Percentiles rank a stretch among this genome's conserved stretches.
Conservation (phyloP, 2,113 vertebrate species). For the Lonchura striata region DNA sequence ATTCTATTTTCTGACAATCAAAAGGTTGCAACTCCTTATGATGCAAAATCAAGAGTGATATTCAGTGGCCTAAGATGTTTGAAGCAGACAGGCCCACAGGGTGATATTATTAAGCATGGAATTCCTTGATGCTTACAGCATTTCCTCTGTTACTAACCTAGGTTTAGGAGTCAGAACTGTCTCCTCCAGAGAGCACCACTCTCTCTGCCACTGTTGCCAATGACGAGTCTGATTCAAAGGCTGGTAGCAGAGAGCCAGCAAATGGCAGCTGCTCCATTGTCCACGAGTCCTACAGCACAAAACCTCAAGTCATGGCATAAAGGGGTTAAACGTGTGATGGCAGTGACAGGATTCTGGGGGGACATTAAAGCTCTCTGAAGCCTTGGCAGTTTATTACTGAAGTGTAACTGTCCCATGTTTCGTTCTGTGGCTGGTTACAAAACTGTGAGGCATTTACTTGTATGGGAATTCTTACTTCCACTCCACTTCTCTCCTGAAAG, state of each 20-base stretch:
- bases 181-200: not conserved
- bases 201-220: not conserved
- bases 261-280: slow-evolving; percentile 18
- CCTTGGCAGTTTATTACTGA: not conserved
- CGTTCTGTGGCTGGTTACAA: not conserved
- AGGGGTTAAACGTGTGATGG: slow-evolving; percentile 6
- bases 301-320: not conserved
- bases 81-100: not conserved
- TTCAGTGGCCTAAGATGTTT: not conserved
- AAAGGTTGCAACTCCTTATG: not conserved
- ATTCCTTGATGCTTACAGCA: not conserved
- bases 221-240: not conserved
- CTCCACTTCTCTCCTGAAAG: not conserved
- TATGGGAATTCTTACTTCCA: not conserved
- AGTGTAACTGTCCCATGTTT: not conserved
- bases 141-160: not conserved
- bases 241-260: not conserved
- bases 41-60: not conserved
- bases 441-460: not conserved
- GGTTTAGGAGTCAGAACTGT: accelerated
- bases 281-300: not conserved
- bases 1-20: not conserved
- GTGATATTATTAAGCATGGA: not conserved
- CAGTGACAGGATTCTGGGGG: not conserved
- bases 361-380: not conserved